Evolutionary conservation across 92 coral and sea anemone genomes (phyloP).

Genomic region (Phymanthus crucifer): DNA sequence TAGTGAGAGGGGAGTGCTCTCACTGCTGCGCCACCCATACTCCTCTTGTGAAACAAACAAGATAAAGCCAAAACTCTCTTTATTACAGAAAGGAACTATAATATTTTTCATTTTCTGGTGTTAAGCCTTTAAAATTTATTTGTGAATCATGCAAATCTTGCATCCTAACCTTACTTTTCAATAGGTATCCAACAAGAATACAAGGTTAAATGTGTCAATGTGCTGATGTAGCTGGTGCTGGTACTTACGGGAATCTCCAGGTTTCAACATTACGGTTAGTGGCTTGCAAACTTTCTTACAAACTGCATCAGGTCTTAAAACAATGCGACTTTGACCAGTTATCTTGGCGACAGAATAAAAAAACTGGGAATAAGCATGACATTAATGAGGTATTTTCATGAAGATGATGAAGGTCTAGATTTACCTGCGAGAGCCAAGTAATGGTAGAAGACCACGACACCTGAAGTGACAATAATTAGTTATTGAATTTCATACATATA

Average conservation of each 20-base stretch:
- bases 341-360: conserved; percentile 39
- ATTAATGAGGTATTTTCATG: no score
- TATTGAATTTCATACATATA: not conserved
- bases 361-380: not conserved
- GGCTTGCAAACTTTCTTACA: conserved; percentile 67
- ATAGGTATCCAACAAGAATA: no score
- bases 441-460: conserved; percentile 69
- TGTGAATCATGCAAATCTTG: no score
- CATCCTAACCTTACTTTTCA: no score
- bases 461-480: conserved; percentile 29
- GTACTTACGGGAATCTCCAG: conserved; percentile 88
- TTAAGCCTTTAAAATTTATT: no score
- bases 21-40: no score
- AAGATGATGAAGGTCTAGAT: no score
- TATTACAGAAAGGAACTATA: no score
- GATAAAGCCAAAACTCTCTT: no score
- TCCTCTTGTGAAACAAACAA: no score
- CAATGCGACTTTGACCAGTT: conserved; percentile 61
- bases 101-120: no score
- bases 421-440: conserved; percentile 93
- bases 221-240: not conserved
- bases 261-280: conserved; percentile 52
- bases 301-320: conserved; percentile 61
- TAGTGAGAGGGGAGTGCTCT: no score
- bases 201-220: not conserved